phyloP scores from a whole-genome alignment of 2,797 vertebrate species.

The Eidolon dupreanum region DNA sequence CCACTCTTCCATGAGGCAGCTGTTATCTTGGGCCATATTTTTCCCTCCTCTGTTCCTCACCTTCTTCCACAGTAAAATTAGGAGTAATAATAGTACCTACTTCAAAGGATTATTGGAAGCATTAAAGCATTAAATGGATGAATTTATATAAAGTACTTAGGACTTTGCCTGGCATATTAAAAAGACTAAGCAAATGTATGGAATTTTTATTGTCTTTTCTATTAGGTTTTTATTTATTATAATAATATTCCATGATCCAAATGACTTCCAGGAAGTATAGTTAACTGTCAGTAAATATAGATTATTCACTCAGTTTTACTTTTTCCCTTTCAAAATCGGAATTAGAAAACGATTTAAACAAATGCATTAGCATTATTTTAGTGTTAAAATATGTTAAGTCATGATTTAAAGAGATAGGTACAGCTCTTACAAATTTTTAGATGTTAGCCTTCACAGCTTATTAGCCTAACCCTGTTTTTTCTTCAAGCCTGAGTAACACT shows the following conservation, averaged over 20 bases:
- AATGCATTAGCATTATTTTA: background rate
- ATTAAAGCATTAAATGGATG: background rate
- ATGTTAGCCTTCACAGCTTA: background rate
- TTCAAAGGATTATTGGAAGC: background rate
- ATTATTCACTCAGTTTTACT: background rate
- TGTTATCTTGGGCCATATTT: background rate
- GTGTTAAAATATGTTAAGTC: background rate
- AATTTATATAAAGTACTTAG: background rate
- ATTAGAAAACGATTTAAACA: conserved; percentile 14
- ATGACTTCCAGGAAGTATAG: background rate
- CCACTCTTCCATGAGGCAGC: background rate
- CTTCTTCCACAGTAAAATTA: background rate
- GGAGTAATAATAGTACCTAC: background rate
- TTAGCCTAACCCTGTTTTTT: conserved; percentile 38
- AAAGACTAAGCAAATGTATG: background rate
- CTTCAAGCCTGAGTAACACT: conserved; percentile 61
- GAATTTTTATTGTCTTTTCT: background rate
- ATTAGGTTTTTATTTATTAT: background rate
- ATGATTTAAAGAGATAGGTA: conserved; percentile 33
- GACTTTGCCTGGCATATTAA: background rate
- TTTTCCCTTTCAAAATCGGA: conserved; percentile 20
- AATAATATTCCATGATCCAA: conserved; percentile 4
- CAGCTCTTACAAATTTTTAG: background rate
- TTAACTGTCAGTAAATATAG: background rate
- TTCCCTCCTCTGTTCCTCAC: background rate